Base-by-base conservation (phyloP, 2,888 invertebrate species). In the Hydrotaea cyrtoneurina region DNA sequence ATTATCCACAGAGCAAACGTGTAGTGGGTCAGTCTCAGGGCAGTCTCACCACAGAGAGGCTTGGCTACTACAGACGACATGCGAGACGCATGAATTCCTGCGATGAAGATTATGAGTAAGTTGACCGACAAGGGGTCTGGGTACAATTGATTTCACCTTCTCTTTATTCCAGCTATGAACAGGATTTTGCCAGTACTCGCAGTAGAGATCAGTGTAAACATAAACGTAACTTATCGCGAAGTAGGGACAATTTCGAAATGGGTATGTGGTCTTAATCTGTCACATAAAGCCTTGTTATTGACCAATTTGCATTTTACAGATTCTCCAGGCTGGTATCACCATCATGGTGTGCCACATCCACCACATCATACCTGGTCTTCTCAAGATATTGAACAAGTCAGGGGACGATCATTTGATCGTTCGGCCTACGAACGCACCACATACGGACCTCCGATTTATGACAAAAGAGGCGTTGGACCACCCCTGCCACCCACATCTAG, bases 71-170 rank as follows among this genome's bases (percentile, higher is more conserved):
- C 88, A 93, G 95, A 89, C 93, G 93, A 0, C 92, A 90, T 88
- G 91, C 90, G 83, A 91, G 88, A 88, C 93, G 94, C 15, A 92
- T 94, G 88, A 94, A 94, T 87, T 95, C 95, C 82, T 95, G 95
- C 88, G 95, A 95, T 83, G 95, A 95, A 85, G 95, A 95, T 82
- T 95, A 95, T 90, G 95, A 95, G 95, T 95, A 88, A 93, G 95
- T 88, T 72, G 62, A 2, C 13, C 2, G 15, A 43, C 43, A 3
- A 43, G 2, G 3, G 3, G 10, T 7, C 11, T 15, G 10, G 3
- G 3, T 31, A 31, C 7, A 31, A 7, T 31, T 31, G 7, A 31
- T 7, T 31, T 31, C 2, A 31, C 31, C 2, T 31, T 31, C 50
- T 71, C 4, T 71, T 86, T 87, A 66, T 39, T 39, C 39, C 72